A percentile compares a stretch with the other conserved stretches of the same genome.
Evolutionary conservation across 2,113 vertebrate species (phyloP).

Genomic region (Sebastes schlegelii): DNA sequence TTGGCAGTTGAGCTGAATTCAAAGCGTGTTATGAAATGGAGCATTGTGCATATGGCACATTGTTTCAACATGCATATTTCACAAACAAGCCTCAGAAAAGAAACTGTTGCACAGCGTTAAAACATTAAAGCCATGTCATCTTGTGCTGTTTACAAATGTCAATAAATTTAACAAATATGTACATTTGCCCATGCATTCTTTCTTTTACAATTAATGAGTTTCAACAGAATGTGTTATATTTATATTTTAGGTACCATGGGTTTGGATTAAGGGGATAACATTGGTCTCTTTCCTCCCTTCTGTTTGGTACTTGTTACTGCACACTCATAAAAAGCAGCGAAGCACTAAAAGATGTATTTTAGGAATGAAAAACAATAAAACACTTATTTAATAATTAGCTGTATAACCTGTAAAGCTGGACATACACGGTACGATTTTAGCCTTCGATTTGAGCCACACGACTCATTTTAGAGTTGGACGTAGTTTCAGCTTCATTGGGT

Average conservation of each 20-base stretch:
- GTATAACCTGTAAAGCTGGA: not conserved
- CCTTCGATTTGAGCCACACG: too few species aligned
- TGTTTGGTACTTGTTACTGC: not conserved
- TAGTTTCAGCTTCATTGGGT: too few species aligned
- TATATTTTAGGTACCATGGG: not conserved
- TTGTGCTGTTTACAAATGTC: not conserved
- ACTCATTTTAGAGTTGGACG: too few species aligned
- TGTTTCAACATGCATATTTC: not conserved
- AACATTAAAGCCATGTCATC: not conserved
- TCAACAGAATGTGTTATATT: not conserved
- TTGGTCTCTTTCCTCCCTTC: not conserved
- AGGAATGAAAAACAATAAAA: not conserved
- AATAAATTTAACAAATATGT: not conserved
- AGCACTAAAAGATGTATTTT: too few species aligned
- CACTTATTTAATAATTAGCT: not conserved
- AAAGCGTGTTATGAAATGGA: constrained; percentile 7
- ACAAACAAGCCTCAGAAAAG: not conserved
- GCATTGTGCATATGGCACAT: not conserved
- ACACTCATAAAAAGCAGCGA: not conserved
- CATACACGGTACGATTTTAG: too few species aligned
- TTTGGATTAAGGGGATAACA: not conserved
- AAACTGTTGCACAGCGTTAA: not conserved
- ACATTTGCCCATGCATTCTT: not conserved
- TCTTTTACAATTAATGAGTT: not conserved
- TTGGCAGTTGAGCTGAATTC: not conserved